Conservation (phyloP, 1,140 invertebrate genomes). For the Nautilus pompilius region DNA sequence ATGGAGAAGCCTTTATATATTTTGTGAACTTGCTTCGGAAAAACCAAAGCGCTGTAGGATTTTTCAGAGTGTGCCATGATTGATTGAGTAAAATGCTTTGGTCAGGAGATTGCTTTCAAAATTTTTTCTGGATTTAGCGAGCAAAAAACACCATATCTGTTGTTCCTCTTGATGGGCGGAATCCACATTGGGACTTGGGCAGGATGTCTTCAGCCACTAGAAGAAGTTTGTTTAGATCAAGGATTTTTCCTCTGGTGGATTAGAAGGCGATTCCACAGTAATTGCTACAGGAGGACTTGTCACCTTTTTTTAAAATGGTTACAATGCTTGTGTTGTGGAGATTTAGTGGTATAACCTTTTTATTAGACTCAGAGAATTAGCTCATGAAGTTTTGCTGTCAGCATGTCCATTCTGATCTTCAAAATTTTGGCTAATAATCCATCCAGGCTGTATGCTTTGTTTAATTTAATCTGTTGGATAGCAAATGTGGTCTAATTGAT, state of each 20-base stretch:
- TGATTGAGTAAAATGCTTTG: background rate
- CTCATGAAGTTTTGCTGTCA: no score
- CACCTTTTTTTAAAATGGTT: background rate
- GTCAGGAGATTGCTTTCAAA: background rate
- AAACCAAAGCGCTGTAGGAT: background rate
- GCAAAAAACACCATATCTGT: background rate
- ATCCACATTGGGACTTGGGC: background rate
- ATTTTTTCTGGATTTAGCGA: background rate
- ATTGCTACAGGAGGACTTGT: background rate
- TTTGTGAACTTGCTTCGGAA: background rate
- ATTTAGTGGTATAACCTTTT: background rate
- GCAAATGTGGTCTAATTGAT: no score
- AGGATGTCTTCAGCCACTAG: background rate
- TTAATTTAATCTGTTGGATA: no score
- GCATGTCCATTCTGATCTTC: no score
- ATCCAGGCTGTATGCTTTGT: no score
- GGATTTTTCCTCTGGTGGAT: background rate
- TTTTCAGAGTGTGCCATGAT: background rate
- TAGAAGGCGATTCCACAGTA: background rate
- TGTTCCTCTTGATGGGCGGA: background rate
- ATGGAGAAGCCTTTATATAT: background rate
- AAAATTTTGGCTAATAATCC: no score
- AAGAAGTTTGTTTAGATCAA: background rate
- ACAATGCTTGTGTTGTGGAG: background rate
- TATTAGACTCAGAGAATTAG: background rate